These are phyloP conservation scores for Trichopria drosophilae DNA, from an alignment of 2,888 invertebrate species.

Conservation along the genomic window DNA sequence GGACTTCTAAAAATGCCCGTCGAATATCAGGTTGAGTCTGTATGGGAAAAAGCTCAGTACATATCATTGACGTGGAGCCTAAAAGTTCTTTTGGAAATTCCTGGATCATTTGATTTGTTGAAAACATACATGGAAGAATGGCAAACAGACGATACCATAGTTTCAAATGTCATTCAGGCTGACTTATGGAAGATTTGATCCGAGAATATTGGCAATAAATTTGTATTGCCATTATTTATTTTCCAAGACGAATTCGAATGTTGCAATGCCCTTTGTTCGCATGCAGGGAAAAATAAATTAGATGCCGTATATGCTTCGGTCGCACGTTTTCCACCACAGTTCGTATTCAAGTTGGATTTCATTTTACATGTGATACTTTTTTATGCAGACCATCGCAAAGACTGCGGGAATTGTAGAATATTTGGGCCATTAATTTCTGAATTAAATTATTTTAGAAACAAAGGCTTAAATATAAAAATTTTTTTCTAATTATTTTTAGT, in stretches of 20 bases:
- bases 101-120: conserved; percentile 10
- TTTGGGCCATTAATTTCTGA: conserved; percentile 9
- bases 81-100: conserved; percentile 9
- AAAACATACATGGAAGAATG: conserved; percentile 10
- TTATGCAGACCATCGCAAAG: conserved; percentile 18
- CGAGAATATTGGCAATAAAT: conserved; percentile 17
- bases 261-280: conserved; percentile 28
- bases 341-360: no score
- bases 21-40: conserved; percentile 3
- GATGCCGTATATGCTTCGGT: conserved; percentile 28
- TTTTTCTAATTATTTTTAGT: conserved; percentile 28
- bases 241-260: conserved; percentile 32
- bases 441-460: conserved; percentile 14
- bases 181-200: conserved; percentile 16
- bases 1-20: conserved; percentile 2
- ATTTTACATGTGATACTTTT: no score
- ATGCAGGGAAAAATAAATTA: conserved; percentile 25
- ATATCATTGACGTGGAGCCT: conserved; percentile 6
- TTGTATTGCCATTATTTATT: conserved; percentile 27
- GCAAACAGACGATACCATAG: conserved; percentile 6
- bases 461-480: conserved; percentile 9
- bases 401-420: conserved; percentile 5
- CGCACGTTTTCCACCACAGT: conserved; percentile 9
- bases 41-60: conserved; percentile 1
- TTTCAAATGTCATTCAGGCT: conserved; percentile 26